Base-by-base conservation (phyloP, 2,113 vertebrate species). In the Myotis lucifugus region DNA sequence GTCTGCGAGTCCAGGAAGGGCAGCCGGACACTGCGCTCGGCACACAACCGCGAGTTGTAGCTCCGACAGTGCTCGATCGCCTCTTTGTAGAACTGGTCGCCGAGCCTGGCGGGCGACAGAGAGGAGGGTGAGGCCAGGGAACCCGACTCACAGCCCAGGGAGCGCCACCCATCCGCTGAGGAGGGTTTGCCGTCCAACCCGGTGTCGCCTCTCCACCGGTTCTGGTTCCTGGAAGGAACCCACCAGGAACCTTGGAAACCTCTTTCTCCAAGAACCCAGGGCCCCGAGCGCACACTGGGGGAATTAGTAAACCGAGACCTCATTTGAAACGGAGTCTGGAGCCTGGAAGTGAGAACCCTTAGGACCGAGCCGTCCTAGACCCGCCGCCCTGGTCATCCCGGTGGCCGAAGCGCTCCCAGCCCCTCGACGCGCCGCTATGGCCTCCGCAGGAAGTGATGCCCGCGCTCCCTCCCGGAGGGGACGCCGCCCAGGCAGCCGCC, bases 31-130 rank as follows among this genome's bases (percentile, higher is more conserved):
- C 99, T 99, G 73, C 99, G 99, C 95, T 99, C 99, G 0, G 99
- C 99, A 9, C 99, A 99, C 69, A 99, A 98, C 9, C 99, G 98
- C 0, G 99, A 99, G 98, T 99, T 99, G 94, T 99, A 99, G 98
- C 99, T 99, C 97, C 99, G 99, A 82, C 99, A 99, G 97, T 99
- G 99, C 96, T 99, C 99, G 21, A 99, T 99, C 78, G 99, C 99
- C 77, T 99, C 99, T 98, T 99, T 99, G 98, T 99, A 99, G 98
- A 99, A 99, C 98, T 99, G 99, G 97, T 99, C 99, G 52, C 99
- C 99, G 1, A 99, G 99, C 94, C 97, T 97, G 91, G n/a, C 6
- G 8, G 61, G 56, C 95, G 61, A 77, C 46, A 84, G 27, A 83
- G 6, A 5, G 19, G 40, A 42, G 8, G n/a, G 2, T 97, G 50